Evolutionary conservation across 2,888 invertebrate species (phyloP), one percentile per base, ranked within the genome.

Genomic region (Pseudococcus viburni): DNA sequence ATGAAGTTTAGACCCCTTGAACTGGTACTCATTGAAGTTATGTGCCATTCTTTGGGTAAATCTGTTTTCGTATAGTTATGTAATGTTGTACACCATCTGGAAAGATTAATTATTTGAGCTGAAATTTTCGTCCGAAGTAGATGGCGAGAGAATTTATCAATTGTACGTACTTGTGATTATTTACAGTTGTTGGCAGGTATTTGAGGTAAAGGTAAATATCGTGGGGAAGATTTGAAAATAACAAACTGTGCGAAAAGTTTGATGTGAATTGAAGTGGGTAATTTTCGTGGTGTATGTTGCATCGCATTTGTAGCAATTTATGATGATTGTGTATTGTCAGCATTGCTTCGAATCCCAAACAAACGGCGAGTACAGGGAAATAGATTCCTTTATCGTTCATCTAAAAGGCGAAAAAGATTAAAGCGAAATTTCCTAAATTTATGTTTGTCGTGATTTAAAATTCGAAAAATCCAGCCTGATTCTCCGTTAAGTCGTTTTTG

Each of bases 311-410:
- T 12, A 86, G 8, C 4, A 22, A 12, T n/a, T 33, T 59, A 46
- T 86, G 59, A 68, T 86, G 8, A 19, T 86, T 86, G 19, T 39
- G 17, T 11, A 86, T 26, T 89, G 94, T 94, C 15, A 95, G 93
- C 80, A 97, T 91, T 39, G 96, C 92, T 91, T 98, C 96, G 92
- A 97, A 96, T 42, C 98, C 98, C 46, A 97, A 93, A 91, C 98
- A 98, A 0, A 95, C 97, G 0, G 97, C 98, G 93, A 96, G 96
- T 84, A 98, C 91, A 0, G 98, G 98, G 91, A 97, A 97, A 91
- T 95, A 95, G 88, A 94, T 94, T 0, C 95, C 95, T 0, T 92
- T 92, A 0, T 94, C 92, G 91, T 97, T 96, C 89, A 95, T 91
- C 91, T 92, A 89, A 3, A 91, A 89, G 85, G 15, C 1, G 55